phyloP scores from a whole-genome alignment of 2,113 vertebrate genomes.

The Pleuronectes platessa region DNA sequence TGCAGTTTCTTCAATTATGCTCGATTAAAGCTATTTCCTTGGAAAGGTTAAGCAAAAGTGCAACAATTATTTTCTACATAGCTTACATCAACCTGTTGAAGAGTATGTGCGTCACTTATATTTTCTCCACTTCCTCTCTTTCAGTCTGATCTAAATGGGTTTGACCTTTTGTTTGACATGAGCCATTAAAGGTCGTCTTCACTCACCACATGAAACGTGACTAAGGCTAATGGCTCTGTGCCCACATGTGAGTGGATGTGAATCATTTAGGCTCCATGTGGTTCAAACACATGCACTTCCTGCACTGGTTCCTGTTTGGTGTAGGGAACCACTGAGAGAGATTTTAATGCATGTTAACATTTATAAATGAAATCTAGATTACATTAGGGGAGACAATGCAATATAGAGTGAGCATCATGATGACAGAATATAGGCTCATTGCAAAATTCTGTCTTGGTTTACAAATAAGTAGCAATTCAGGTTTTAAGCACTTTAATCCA shows the following conservation, averaged over 20 bases:
- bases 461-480: not conserved
- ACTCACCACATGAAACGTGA: conserved; percentile 44
- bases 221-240: conserved; percentile 26
- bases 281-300: not conserved
- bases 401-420: not conserved
- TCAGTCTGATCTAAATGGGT: conserved; percentile 6
- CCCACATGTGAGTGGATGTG: conserved; percentile 30
- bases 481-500: not conserved
- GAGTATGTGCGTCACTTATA: not conserved
- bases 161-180: conserved; percentile 44
- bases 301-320: conserved; percentile 4
- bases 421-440: conserved; percentile 13
- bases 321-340: not conserved
- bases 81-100: not conserved
- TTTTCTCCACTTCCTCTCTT: not conserved
- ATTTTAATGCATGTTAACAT: not conserved
- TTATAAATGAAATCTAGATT: not conserved
- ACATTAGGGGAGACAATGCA: not conserved
- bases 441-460: not conserved
- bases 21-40: not conserved
- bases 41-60: not conserved
- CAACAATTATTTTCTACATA: not conserved
- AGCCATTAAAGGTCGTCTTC: conserved; percentile 21
- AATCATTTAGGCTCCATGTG: conserved; percentile 38
- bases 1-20: not conserved